Evolutionary conservation across 2,888 invertebrate species (phyloP).

Genomic region (Crocallis elinguaria): DNA sequence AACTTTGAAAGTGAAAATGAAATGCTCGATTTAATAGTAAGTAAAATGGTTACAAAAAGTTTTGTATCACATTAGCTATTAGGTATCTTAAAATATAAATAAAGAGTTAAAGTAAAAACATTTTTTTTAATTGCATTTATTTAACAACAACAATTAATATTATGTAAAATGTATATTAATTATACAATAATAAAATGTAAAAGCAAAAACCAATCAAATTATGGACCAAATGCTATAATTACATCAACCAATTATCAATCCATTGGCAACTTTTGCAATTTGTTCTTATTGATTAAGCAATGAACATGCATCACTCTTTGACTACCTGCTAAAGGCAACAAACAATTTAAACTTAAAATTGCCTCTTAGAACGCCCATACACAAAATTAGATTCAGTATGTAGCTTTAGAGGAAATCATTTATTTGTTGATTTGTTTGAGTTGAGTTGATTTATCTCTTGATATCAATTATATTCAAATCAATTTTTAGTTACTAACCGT

Average conservation of each 20-base stretch:
- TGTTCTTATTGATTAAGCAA: conserved; percentile 21
- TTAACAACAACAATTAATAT: conserved; percentile 80
- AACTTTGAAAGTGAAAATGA: conserved; percentile 68
- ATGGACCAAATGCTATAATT: conserved; percentile 60
- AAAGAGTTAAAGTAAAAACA: conserved; percentile 2
- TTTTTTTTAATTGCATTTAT: conserved; percentile 61
- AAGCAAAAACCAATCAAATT: conserved; percentile 65
- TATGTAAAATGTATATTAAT: conserved; percentile 81
- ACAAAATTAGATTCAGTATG: too few relatives aligned
- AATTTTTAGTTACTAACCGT: too few relatives aligned
- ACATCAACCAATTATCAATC: conserved; percentile 30
- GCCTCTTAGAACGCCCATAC: not conserved
- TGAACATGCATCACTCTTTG: conserved; percentile 1
- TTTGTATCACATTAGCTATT: conserved; percentile 69
- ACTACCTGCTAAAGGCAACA: conserved; percentile 27
- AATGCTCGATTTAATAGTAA: conserved; percentile 86
- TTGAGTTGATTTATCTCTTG: not conserved
- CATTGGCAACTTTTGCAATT: conserved; percentile 27
- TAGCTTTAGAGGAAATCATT: too few relatives aligned
- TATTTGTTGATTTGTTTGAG: too few relatives aligned
- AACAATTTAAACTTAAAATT: conserved; percentile 7
- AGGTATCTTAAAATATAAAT: not conserved
- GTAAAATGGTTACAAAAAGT: conserved; percentile 88
- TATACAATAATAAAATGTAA: conserved; percentile 74
- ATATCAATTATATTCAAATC: not conserved